Percentiles rank a stretch among this genome's conserved stretches.
Conservation (phyloP, 2,888 invertebrate genomes). For the Thymelicus sylvestris region DNA sequence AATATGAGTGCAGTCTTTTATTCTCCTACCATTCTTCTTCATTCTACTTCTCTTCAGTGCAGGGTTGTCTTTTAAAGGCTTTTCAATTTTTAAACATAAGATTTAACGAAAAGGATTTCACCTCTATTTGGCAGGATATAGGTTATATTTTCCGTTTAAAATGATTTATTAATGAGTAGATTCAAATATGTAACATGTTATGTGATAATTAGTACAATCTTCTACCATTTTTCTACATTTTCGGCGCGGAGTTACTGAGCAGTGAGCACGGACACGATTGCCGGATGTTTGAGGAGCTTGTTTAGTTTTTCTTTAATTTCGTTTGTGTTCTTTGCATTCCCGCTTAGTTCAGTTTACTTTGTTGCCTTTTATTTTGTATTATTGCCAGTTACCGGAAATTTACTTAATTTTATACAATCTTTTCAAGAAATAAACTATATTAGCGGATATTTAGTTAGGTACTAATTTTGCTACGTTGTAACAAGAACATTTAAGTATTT, state of each 20-base stretch:
- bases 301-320: conserved; percentile 61
- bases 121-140: too few species aligned
- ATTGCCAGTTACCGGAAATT: conserved; percentile 3
- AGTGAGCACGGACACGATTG: conserved; percentile 34
- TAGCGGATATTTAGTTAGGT: not conserved
- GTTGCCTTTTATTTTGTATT: conserved; percentile 13
- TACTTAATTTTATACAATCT: not conserved
- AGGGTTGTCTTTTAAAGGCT: too few species aligned
- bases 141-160: too few species aligned
- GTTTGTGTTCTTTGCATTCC: conserved; percentile 54
- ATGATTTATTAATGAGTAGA: too few species aligned
- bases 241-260: conserved; percentile 9
- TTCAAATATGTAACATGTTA: too few species aligned
- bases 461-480: not conserved
- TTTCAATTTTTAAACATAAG: too few species aligned
- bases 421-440: not conserved
- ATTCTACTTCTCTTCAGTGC: too few species aligned
- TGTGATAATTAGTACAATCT: too few species aligned
- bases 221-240: conserved; percentile 16
- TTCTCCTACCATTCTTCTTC: too few species aligned
- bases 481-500: too few species aligned
- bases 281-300: conserved; percentile 52
- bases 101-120: too few species aligned
- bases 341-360: conserved; percentile 26
- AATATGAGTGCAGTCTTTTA: too few species aligned